These are phyloP conservation scores for Heterodera schachtii DNA, from an alignment of 1,140 invertebrate genomes.

Conservation along the genomic window DNA sequence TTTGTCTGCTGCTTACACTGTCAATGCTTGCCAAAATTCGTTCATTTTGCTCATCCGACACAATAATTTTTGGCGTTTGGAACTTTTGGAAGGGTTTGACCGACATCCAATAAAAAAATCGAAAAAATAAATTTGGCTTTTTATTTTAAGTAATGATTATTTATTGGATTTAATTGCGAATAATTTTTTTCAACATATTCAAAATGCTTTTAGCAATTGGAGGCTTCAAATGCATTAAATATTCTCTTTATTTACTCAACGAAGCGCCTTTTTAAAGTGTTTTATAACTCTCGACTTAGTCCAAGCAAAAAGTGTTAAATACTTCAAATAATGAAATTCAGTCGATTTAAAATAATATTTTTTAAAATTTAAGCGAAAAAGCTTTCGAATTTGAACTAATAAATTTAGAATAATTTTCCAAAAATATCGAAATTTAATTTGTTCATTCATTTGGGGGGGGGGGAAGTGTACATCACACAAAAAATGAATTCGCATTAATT, in stretches of 20 bases:
- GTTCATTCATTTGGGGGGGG: too few species aligned
- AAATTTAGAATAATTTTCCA: too few species aligned
- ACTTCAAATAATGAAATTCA: background rate
- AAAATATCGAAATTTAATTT: too few species aligned
- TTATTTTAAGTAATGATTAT: too few species aligned
- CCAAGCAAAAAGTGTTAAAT: background rate
- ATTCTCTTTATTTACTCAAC: background rate
- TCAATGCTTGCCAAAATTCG: background rate
- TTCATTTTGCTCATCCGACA: background rate
- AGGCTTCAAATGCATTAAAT: background rate
- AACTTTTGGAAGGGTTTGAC: background rate
- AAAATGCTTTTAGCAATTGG: too few species aligned
- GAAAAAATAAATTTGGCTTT: too few species aligned
- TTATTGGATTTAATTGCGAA: too few species aligned
- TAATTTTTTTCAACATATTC: too few species aligned
- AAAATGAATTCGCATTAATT: background rate
- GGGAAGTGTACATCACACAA: too few species aligned
- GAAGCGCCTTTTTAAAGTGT: background rate
- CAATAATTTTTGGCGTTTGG: background rate
- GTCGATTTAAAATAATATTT: too few species aligned
- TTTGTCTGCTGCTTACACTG: background rate
- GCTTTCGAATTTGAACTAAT: too few species aligned
- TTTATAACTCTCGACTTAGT: background rate
- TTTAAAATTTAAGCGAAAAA: too few species aligned
- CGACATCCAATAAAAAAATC: background rate